Evolutionary conservation across 2,113 vertebrate species (phyloP).

Genomic region (Brienomyrus longianalis): DNA sequence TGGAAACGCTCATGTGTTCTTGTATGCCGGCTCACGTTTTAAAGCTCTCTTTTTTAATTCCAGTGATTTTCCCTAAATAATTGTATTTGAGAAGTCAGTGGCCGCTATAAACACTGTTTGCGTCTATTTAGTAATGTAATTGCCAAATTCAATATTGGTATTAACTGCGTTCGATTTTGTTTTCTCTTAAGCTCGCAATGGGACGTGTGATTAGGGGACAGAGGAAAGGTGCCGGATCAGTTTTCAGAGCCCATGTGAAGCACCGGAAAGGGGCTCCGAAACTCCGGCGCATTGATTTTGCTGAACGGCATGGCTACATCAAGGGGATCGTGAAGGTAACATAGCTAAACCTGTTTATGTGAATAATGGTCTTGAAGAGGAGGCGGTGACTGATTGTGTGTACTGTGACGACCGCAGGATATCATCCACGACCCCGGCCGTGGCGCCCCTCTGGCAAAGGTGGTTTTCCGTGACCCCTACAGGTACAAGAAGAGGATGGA

Average conservation of each 20-base stretch:
- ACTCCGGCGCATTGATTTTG: constrained; percentile 89
- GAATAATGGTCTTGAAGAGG: not conserved
- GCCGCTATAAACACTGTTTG: not conserved
- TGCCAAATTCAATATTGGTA: not conserved
- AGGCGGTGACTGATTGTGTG: not conserved
- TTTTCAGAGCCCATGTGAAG: constrained; percentile 92
- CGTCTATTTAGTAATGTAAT: not conserved
- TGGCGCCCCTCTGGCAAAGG: constrained; percentile 90
- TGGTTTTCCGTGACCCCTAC: constrained; percentile 90
- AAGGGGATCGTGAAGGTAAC: constrained; percentile 94
- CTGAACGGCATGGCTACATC: constrained; percentile 94
- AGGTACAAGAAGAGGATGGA: constrained; percentile 95
- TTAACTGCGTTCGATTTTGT: not conserved
- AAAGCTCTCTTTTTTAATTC: not conserved
- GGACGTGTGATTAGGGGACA: constrained; percentile 96
- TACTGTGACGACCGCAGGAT: constrained; percentile 59
- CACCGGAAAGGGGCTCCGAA: constrained; percentile 92
- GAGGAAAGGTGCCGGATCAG: constrained; percentile 93
- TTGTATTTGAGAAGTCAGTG: not conserved
- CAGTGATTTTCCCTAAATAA: not conserved
- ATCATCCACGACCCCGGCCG: constrained; percentile 96
- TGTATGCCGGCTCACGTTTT: not conserved
- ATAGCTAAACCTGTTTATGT: not conserved
- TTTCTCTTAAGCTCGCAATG: constrained; percentile 62
- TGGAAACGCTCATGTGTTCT: not conserved